Evolutionary conservation across 2,797 vertebrate genomes (phyloP).

Genomic region (Pangasius sanitwongsei): DNA sequence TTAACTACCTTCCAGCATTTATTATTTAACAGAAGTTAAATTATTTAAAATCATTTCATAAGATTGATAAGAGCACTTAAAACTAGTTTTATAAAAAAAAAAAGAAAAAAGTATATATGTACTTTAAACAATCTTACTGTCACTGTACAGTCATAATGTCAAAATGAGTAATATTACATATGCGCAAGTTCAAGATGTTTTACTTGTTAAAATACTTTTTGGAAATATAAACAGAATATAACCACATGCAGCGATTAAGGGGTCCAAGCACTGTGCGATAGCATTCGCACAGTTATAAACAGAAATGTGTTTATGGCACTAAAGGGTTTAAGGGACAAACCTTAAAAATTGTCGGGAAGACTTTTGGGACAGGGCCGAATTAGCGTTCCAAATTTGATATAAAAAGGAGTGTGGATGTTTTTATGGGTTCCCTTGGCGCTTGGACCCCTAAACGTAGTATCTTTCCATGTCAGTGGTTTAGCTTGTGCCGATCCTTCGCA

Average conservation of each 20-base stretch:
- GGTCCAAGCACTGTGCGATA: neutral
- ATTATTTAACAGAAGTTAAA: neutral
- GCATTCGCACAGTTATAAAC: neutral
- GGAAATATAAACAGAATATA: neutral
- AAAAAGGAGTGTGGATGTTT: neutral
- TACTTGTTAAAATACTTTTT: neutral
- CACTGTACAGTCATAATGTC: neutral
- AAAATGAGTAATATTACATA: neutral
- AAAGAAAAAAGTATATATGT: neutral
- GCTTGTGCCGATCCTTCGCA: neutral
- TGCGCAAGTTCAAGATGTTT: neutral
- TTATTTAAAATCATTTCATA: neutral
- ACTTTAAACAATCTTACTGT: neutral
- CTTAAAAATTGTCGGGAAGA: neutral
- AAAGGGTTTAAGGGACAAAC: neutral
- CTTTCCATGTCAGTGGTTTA: neutral
- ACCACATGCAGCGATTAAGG: neutral
- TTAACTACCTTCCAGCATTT: neutral
- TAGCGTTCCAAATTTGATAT: neutral
- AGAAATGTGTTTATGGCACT: neutral
- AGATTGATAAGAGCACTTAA: neutral
- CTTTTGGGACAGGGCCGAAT: neutral
- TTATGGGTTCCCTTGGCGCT: neutral
- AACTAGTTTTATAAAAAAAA: neutral
- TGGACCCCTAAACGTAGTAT: neutral